Conservation (phyloP, 2,797 vertebrate species). For the Acanthurus tractus region DNA sequence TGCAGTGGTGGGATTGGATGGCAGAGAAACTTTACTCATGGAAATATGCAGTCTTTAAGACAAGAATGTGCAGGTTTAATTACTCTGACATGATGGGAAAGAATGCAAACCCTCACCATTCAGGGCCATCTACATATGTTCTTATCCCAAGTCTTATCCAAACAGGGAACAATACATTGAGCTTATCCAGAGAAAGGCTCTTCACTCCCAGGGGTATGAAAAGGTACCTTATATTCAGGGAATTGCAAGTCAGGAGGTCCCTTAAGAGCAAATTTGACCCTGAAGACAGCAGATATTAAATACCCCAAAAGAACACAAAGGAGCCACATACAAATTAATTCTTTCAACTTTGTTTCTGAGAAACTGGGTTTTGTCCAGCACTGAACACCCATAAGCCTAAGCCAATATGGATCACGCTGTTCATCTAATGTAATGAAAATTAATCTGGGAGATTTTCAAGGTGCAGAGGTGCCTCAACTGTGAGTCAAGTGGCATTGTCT, state of each 20-base stretch:
- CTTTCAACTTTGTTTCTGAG: too few relatives aligned
- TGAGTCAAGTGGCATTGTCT: background rate
- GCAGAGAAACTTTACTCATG: constrained; percentile 14
- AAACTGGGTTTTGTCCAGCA: too few relatives aligned
- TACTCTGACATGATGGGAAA: constrained; percentile 13
- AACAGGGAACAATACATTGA: background rate
- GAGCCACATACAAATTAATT: too few relatives aligned
- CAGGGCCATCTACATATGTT: background rate
- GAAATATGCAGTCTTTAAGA: constrained; percentile 19
- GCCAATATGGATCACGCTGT: too few relatives aligned
- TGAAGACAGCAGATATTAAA: background rate
- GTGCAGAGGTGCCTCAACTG: background rate
- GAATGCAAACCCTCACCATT: constrained; percentile 37
- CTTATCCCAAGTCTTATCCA: background rate
- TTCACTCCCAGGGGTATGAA: background rate
- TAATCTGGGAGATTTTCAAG: too few relatives aligned
- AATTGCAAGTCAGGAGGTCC: background rate
- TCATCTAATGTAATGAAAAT: background rate
- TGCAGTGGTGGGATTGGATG: constrained; percentile 23
- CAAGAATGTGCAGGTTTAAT: constrained; percentile 59
- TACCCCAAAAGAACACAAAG: background rate
- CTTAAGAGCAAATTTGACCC: background rate
- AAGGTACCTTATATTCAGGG: background rate
- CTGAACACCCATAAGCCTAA: too few relatives aligned
- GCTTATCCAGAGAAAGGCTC: background rate